phyloP scores from a whole-genome alignment of 1,140 invertebrate species.

The Condylostylus longicornis region DNA sequence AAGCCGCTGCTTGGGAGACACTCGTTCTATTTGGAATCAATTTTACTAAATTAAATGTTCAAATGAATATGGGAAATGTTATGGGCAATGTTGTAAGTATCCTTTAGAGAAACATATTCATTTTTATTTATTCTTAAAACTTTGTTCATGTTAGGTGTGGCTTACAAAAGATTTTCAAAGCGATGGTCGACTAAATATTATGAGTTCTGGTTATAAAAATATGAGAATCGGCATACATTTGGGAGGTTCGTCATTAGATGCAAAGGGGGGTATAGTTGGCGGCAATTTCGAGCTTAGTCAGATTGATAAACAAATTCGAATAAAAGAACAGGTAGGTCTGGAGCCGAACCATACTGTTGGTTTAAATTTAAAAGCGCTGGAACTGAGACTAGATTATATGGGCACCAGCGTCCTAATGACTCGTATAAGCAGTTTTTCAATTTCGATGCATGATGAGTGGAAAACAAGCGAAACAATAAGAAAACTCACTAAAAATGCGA shows the following conservation, averaged over 20 bases:
- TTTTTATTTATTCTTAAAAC: too few relatives aligned
- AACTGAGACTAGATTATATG: constrained; percentile 90
- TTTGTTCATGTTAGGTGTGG: constrained; percentile 55
- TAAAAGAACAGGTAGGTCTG: constrained; percentile 74
- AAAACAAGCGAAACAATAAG: constrained; percentile 30
- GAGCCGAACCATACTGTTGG: constrained; percentile 80
- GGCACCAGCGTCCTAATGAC: constrained; percentile 85
- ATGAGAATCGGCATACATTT: constrained; percentile 77
- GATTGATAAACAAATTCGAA: constrained; percentile 75
- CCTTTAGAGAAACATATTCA: too few relatives aligned
- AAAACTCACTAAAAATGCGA: constrained; percentile 35
- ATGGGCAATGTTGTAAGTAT: constrained; percentile 89
- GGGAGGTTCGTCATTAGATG: constrained; percentile 80
- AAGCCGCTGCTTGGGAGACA: constrained; percentile 75
- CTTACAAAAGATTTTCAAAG: constrained; percentile 79
- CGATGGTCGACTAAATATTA: constrained; percentile 81
- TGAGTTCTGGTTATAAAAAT: constrained; percentile 87
- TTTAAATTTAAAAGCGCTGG: constrained; percentile 69
- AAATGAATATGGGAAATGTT: constrained; percentile 98
- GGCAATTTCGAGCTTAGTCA: constrained; percentile 82
- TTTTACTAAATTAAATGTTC: constrained; percentile 85
- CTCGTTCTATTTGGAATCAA: constrained; percentile 90
- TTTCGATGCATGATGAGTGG: constrained; percentile 74
- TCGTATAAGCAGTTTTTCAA: constrained; percentile 65
- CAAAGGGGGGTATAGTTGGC: constrained; percentile 90